These are phyloP conservation scores for Atrina japonica DNA, from an alignment of 2,888 invertebrate species.

Conservation along the genomic window DNA sequence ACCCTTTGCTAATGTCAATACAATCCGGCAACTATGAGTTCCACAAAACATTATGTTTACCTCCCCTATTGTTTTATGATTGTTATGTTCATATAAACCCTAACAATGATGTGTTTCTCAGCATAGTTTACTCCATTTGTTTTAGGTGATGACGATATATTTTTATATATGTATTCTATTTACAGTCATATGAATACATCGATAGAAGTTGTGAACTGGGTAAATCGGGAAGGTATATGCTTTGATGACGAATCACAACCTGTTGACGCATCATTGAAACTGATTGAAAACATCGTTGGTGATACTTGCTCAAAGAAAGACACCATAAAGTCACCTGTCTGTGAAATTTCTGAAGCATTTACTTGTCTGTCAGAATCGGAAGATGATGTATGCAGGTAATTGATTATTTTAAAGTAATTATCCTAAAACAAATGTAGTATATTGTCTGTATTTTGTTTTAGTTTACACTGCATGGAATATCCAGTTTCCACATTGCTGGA, in stretches of 20 bases:
- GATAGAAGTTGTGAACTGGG: not conserved
- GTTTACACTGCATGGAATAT: too few relatives aligned
- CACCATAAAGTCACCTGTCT: not conserved
- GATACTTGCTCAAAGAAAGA: not conserved
- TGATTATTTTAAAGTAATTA: too few relatives aligned
- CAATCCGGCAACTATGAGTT: too few relatives aligned
- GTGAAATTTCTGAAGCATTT: not conserved
- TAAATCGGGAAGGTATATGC: not conserved
- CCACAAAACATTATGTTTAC: too few relatives aligned
- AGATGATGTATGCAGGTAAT: constrained; percentile 5
- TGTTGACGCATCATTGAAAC: not conserved
- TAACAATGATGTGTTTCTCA: not conserved
- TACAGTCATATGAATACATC: not conserved
- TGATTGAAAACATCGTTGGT: not conserved
- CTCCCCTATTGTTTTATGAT: too few relatives aligned
- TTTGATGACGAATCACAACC: not conserved
- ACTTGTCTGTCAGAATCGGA: not conserved
- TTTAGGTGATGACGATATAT: too few relatives aligned
- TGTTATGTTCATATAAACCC: too few relatives aligned
- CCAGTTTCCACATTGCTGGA: too few relatives aligned
- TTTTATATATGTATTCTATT: not conserved
- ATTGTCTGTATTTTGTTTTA: too few relatives aligned
- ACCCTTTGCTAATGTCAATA: too few relatives aligned
- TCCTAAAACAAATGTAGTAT: too few relatives aligned
- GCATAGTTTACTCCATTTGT: not conserved